These are phyloP conservation scores for Psittacula echo DNA, from an alignment of 2,797 vertebrate genomes.

Conservation along the genomic window DNA sequence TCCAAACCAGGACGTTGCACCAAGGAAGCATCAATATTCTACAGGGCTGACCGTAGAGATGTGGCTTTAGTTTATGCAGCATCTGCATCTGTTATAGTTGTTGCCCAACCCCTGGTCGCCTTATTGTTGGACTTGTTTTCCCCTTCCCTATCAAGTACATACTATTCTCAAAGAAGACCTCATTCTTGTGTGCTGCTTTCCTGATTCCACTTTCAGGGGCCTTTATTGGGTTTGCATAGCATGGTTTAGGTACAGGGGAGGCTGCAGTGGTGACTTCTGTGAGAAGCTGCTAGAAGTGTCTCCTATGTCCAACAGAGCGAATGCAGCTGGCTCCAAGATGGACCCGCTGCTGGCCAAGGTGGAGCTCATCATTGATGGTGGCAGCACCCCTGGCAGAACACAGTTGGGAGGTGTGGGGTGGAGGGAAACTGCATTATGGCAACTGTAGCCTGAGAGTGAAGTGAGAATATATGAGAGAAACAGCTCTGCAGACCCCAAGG, in stretches of 20 bases:
- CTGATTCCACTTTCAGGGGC: neutral
- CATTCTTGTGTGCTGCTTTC: neutral
- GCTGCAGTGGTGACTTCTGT: neutral
- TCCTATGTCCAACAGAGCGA: neutral
- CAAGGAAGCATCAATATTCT: neutral
- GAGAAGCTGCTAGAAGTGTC: neutral
- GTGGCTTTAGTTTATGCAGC: neutral
- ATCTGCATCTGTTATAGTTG: neutral
- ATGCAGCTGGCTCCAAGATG: neutral
- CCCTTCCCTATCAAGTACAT: neutral
- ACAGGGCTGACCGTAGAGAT: neutral
- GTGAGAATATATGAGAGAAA: neutral
- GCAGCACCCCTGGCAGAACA: neutral
- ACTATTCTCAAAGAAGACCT: neutral
- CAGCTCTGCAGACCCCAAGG: neutral
- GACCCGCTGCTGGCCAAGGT: too few species aligned
- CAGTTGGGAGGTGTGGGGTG: too few species aligned
- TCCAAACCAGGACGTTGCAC: neutral
- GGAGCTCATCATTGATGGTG: accelerated
- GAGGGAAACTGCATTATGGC: neutral
- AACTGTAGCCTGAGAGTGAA: neutral
- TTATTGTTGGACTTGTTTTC: accelerated
- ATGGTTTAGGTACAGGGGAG: neutral
- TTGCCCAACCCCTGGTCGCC: accelerated
- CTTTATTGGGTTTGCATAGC: neutral